These are phyloP conservation scores for Holacanthella duospinosa DNA, from an alignment of 2,888 invertebrate species.

Conservation along the genomic window DNA sequence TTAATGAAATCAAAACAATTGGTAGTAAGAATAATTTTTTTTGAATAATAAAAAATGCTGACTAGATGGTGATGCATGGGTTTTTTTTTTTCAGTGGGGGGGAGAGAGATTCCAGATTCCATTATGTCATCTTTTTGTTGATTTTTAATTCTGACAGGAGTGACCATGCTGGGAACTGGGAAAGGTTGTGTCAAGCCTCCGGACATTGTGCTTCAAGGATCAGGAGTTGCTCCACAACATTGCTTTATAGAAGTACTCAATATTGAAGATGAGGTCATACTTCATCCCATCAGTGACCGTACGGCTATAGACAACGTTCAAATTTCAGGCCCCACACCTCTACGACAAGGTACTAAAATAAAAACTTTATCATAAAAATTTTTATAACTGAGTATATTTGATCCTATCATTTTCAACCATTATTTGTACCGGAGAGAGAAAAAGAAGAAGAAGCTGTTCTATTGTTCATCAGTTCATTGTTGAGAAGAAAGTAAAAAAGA, in stretches of 20 bases:
- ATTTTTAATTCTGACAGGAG: slow-evolving; percentile 53
- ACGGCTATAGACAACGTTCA: slow-evolving; percentile 62
- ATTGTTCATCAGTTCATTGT: not conserved
- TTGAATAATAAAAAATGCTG: too few species aligned
- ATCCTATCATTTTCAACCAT: slow-evolving; percentile 2
- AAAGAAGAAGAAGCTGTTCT: not conserved
- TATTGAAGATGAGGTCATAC: slow-evolving; percentile 54
- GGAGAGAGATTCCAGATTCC: too few species aligned
- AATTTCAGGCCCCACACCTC: slow-evolving; percentile 59
- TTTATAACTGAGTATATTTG: too few species aligned
- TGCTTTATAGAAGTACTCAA: slow-evolving; percentile 72
- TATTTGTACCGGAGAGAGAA: not conserved
- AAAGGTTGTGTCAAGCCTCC: slow-evolving; percentile 49
- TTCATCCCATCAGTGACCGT: slow-evolving; percentile 61
- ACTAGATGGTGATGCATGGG: too few species aligned
- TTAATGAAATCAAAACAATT: too few species aligned
- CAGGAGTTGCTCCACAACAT: slow-evolving; percentile 71
- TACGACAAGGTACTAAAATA: slow-evolving; percentile 82
- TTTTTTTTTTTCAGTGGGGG: too few species aligned
- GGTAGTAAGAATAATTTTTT: too few species aligned
- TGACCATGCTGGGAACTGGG: slow-evolving; percentile 68
- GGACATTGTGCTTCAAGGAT: slow-evolving; percentile 74
- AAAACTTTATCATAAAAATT: too few species aligned
- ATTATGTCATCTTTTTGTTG: slow-evolving; percentile 5
- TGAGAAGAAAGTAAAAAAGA: not conserved